These are phyloP conservation scores for Isichthys henryi DNA, from an alignment of 2,113 vertebrate genomes.

Conservation along the genomic window DNA sequence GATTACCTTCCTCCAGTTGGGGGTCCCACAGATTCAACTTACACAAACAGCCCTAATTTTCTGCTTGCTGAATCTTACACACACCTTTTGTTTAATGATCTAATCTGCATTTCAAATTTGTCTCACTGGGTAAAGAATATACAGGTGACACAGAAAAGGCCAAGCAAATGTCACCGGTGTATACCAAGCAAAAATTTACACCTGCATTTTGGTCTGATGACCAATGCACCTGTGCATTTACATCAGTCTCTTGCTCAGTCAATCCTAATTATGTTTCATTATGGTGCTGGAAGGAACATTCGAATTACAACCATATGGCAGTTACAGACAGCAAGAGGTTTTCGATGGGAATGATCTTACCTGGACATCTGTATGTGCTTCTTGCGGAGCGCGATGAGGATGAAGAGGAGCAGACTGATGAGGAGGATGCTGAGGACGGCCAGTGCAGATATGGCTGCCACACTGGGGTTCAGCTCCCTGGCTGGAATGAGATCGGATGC, in stretches of 20 bases:
- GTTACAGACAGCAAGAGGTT: background rate
- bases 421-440: conserved; percentile 87
- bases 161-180: background rate
- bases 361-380: conserved; percentile 89
- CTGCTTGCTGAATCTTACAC: background rate
- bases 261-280: background rate
- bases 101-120: background rate
- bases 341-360: conserved; percentile 40
- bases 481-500: conserved; percentile 50
- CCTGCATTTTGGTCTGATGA: background rate
- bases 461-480: conserved; percentile 83
- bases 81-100: background rate
- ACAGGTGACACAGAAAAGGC: background rate
- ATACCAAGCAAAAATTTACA: background rate
- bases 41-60: background rate
- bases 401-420: conserved; percentile 76
- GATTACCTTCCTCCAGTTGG: background rate
- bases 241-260: background rate
- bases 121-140: background rate
- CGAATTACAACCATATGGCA: background rate
- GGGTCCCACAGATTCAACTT: background rate
- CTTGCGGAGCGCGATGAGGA: conserved; percentile 79
- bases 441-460: conserved; percentile 83
- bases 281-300: background rate
- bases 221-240: background rate